Percentiles rank a stretch among this genome's conserved stretches.
Conservation (phyloP, 2,797 vertebrate genomes). For the Pantherophis vulpinus region DNA sequence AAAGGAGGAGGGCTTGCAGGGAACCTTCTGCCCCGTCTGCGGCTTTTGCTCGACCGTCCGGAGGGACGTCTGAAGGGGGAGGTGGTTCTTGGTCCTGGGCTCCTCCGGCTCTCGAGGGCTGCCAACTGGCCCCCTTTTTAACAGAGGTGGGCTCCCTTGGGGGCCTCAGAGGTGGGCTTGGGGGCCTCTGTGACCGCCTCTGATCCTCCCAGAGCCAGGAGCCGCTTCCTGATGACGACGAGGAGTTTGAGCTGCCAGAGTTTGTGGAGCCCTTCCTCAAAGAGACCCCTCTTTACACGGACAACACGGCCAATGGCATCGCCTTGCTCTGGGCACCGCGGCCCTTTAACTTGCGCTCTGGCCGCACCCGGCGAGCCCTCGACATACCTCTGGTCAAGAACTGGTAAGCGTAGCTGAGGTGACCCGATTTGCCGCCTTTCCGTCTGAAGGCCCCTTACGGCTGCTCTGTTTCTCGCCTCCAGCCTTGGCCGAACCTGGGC, state of each 20-base stretch:
- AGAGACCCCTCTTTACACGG: constrained; percentile 94
- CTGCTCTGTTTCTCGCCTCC: neutral
- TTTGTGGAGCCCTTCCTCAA: constrained; percentile 96
- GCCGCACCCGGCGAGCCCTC: constrained; percentile 91
- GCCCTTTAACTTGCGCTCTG: constrained; percentile 95
- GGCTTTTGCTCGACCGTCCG: neutral
- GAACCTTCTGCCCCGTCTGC: neutral
- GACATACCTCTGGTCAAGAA: constrained; percentile 98
- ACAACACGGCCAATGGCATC: constrained; percentile 98
- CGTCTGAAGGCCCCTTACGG: neutral
- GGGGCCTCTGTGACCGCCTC: neutral
- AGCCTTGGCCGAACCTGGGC: neutral
- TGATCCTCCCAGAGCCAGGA: constrained; percentile 86
- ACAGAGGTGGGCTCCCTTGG: neutral
- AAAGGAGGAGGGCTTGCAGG: neutral
- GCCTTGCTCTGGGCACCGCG: constrained; percentile 95
- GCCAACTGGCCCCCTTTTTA: neutral
- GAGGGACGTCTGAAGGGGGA: neutral
- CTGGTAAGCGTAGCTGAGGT: constrained; percentile 77
- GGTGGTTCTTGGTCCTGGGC: neutral
- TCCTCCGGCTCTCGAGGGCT: neutral
- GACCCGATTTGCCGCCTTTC: neutral
- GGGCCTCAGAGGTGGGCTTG: neutral
- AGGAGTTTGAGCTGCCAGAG: constrained; percentile 98
- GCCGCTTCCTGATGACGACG: constrained; percentile 94